Percentiles rank a stretch among this genome's conserved stretches.
phyloP scores from a whole-genome alignment of 2,888 invertebrate species.

The Papilio elwesi region DNA sequence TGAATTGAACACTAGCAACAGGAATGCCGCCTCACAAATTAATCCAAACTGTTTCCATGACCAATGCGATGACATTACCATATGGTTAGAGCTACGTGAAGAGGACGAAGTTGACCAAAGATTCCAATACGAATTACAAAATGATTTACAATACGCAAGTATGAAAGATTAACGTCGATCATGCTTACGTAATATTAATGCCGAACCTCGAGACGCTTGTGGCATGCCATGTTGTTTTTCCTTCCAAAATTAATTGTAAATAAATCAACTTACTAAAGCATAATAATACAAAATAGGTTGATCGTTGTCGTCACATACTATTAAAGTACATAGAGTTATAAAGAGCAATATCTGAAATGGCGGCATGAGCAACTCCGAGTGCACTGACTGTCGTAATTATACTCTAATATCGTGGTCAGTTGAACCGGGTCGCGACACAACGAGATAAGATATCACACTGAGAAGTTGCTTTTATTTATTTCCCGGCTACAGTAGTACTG shows the following conservation, averaged over 20 bases:
- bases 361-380: conserved; percentile 54
- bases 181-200: neutral
- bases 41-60: no score
- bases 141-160: no score
- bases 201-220: neutral
- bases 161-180: no score
- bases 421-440: conserved; percentile 59
- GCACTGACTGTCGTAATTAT: conserved; percentile 10
- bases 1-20: no score
- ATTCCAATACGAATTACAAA: no score
- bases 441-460: conserved; percentile 68
- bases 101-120: no score
- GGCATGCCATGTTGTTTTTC: neutral
- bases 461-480: neutral
- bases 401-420: conserved; percentile 25
- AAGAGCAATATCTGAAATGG: conserved; percentile 52
- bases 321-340: conserved; percentile 47
- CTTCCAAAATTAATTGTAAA: no score
- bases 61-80: no score
- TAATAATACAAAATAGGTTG: conserved; percentile 71
- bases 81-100: no score
- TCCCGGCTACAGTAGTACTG: neutral
- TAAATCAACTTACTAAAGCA: conserved; percentile 67
- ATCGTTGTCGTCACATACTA: conserved; percentile 53
- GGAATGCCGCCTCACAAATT: no score